Evolutionary conservation across 2,797 vertebrate species (phyloP).

Genomic region (Rhinogobio ventralis): DNA sequence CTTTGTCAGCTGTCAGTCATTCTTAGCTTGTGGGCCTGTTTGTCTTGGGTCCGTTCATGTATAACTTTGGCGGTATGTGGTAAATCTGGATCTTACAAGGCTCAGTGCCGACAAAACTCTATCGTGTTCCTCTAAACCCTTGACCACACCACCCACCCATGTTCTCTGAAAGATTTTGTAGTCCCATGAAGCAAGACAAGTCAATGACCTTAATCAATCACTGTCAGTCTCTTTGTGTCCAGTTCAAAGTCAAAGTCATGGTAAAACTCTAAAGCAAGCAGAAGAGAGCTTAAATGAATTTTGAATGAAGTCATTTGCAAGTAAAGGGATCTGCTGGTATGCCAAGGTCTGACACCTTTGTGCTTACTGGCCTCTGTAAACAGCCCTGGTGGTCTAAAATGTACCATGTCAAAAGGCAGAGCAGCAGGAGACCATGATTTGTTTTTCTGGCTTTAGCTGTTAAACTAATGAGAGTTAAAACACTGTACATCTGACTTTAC

Average conservation of each 20-base stretch:
- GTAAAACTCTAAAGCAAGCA: conserved; percentile 48
- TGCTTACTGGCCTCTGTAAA: conserved; percentile 12
- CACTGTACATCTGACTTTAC: neutral
- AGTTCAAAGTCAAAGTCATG: conserved; percentile 63
- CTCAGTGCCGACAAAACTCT: conserved; percentile 10
- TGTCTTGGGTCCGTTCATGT: conserved; percentile 43
- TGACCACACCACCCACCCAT: neutral
- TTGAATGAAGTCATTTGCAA: conserved; percentile 53
- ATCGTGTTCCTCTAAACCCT: conserved; percentile 9
- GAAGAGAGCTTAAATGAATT: conserved; percentile 4
- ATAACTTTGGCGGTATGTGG: conserved; percentile 9
- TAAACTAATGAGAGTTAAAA: neutral
- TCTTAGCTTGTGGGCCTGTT: conserved; percentile 38
- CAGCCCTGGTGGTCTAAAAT: conserved; percentile 9
- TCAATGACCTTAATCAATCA: conserved; percentile 26
- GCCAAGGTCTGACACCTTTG: conserved; percentile 8
- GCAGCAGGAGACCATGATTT: neutral
- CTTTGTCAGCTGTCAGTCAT: conserved; percentile 49
- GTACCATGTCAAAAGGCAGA: neutral
- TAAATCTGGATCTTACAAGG: conserved; percentile 37
- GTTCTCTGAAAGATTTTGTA: conserved; percentile 20
- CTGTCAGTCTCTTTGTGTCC: neutral
- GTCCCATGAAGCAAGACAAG: conserved; percentile 3
- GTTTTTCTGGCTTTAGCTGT: neutral
- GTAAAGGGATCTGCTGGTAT: conserved; percentile 54